Percentiles rank a stretch among this genome's conserved stretches.
Conservation (phyloP, 2,113 vertebrate genomes). For the Smithornis capensis region DNA sequence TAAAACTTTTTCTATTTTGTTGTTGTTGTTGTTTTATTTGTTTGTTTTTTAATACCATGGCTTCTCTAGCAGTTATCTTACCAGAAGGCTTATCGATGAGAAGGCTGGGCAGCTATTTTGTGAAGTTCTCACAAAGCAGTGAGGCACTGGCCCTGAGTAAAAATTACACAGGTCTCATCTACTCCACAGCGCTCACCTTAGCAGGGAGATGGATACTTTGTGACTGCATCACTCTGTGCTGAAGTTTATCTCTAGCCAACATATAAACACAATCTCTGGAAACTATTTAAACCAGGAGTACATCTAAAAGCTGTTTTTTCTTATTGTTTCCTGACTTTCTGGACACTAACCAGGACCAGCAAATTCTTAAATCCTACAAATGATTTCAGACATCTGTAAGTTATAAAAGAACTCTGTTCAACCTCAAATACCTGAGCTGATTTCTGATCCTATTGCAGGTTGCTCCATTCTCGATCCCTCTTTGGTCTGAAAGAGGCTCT, state of each 20-base stretch:
- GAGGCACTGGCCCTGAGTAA: not conserved
- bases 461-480: not conserved
- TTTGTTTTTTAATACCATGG: not conserved
- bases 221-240: not conserved
- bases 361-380: constrained; percentile 46
- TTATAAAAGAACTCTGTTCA: constrained; percentile 39
- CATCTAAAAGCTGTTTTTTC: constrained; percentile 23
- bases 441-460: not conserved
- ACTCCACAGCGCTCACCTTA: not conserved
- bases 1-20: not conserved
- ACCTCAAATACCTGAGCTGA: not conserved
- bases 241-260: constrained; percentile 1
- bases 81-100: not conserved
- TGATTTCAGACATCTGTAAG: constrained; percentile 31
- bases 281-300: constrained; percentile 26
- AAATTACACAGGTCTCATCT: not conserved
- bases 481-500: constrained; percentile 4
- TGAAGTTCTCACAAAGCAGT: not conserved
- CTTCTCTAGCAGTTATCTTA: not conserved
- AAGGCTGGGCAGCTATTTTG: not conserved
- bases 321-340: constrained; percentile 56
- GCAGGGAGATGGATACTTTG: not conserved
- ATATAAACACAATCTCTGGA: not conserved
- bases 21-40: no score
- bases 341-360: constrained; percentile 39